Percentiles rank a stretch among this genome's conserved stretches.
These are phyloP conservation scores for Euplagia quadripunctaria DNA, from an alignment of 2,888 invertebrate genomes.

Conservation along the genomic window DNA sequence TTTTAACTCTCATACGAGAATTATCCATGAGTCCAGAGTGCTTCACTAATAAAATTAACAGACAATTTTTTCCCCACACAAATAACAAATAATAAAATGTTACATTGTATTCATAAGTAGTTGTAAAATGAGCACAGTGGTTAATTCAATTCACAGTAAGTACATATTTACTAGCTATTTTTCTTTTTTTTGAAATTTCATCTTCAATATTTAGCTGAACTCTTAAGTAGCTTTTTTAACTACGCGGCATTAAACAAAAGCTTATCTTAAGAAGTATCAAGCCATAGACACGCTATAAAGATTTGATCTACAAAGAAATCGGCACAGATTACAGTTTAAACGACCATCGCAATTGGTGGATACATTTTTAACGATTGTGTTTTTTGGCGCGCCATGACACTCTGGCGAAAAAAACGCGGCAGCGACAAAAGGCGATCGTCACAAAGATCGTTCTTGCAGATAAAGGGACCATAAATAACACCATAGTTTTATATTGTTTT, in stretches of 20 bases:
- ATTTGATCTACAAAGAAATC: constrained; percentile 81
- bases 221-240: constrained; percentile 27
- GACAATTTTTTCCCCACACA: background rate
- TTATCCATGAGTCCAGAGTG: background rate
- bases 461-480: constrained; percentile 83
- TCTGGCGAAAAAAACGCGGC: constrained; percentile 71
- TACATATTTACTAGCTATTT: background rate
- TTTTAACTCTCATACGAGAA: background rate
- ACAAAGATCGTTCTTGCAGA: constrained; percentile 71
- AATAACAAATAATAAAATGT: background rate
- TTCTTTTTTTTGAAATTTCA: constrained; percentile 8
- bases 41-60: background rate
- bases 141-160: background rate
- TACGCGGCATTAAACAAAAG: constrained; percentile 52
- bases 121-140: background rate
- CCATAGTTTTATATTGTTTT: constrained; percentile 68
- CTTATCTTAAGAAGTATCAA: constrained; percentile 49
- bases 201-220: constrained; percentile 1
- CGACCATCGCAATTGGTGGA: constrained; percentile 67
- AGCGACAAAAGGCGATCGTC: constrained; percentile 77
- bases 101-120: background rate
- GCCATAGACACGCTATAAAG: constrained; percentile 74
- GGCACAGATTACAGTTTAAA: constrained; percentile 71
- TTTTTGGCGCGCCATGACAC: constrained; percentile 62
- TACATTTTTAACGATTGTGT: constrained; percentile 72